These are phyloP conservation scores for Myodes glareolus DNA, from an alignment of 2,113 vertebrate genomes.

Conservation along the genomic window DNA sequence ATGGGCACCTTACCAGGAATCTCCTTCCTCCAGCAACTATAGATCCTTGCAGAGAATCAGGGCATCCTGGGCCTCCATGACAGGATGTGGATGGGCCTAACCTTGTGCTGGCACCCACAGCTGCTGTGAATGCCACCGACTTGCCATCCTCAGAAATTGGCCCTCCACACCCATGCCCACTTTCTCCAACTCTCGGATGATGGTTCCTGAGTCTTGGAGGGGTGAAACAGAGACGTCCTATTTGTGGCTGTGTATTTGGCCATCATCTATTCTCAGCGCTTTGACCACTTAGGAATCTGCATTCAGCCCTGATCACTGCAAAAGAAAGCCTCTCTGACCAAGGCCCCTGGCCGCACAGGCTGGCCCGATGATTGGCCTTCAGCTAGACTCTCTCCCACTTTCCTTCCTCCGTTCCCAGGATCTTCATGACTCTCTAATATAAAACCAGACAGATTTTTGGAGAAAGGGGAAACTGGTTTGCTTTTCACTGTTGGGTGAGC, in stretches of 20 bases:
- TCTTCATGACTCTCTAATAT: background rate
- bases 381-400: background rate
- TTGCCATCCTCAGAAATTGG: background rate
- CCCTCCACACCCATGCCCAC: background rate
- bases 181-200: background rate
- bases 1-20: background rate
- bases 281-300: background rate
- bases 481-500: background rate
- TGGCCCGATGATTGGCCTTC: background rate
- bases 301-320: background rate
- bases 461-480: background rate
- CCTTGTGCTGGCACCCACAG: background rate
- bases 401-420: too few relatives aligned
- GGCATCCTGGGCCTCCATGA: too few relatives aligned
- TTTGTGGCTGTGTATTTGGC: background rate
- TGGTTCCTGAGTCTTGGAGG: too few relatives aligned
- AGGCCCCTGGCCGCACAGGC: background rate
- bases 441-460: background rate
- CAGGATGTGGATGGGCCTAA: background rate
- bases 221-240: background rate
- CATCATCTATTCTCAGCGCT: background rate
- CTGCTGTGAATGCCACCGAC: background rate
- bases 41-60: background rate
- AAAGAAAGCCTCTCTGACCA: too few relatives aligned
- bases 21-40: background rate